A percentile compares a stretch with the other conserved stretches of the same genome.
Evolutionary conservation across 2,888 invertebrate genomes (phyloP).

Genomic region (Apodemia mormo): DNA sequence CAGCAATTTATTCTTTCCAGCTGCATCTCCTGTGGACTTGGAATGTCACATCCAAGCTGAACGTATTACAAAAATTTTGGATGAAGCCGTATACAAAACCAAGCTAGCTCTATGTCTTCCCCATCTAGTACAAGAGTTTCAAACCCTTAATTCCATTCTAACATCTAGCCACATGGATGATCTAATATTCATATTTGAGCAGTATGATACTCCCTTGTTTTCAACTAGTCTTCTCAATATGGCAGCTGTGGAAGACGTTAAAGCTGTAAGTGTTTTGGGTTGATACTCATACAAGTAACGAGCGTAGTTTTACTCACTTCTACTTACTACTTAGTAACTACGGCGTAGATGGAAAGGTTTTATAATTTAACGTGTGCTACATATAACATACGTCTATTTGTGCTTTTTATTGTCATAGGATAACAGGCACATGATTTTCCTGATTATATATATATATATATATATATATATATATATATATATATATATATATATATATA

Average conservation of each 20-base stretch:
- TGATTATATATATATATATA: too few relatives aligned
- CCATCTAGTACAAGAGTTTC: conserved; percentile 61
- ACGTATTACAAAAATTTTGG: conserved; percentile 75
- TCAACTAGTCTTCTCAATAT: conserved; percentile 63
- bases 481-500: too few relatives aligned
- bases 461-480: too few relatives aligned
- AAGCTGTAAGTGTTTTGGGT: conserved; percentile 50
- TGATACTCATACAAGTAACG: not conserved
- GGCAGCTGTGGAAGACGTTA: conserved; percentile 66
- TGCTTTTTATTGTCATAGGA: too few relatives aligned
- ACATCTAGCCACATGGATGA: conserved; percentile 63
- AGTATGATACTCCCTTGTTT: conserved; percentile 67
- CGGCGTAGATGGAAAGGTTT: too few relatives aligned
- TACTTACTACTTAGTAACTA: too few relatives aligned
- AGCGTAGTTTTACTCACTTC: too few relatives aligned
- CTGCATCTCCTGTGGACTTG: conserved; percentile 70
- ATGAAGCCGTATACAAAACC: conserved; percentile 71
- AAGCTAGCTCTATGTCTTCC: conserved; percentile 68
- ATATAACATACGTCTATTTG: too few relatives aligned
- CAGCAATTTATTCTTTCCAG: conserved; percentile 40
- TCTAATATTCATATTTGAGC: conserved; percentile 67
- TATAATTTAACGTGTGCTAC: too few relatives aligned
- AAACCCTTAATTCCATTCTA: conserved; percentile 52
- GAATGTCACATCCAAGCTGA: conserved; percentile 78
- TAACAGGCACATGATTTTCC: too few relatives aligned